A percentile compares a stretch with the other conserved stretches of the same genome.
These are phyloP conservation scores for Andrena camellia DNA, from an alignment of 2,888 invertebrate genomes.

Conservation along the genomic window DNA sequence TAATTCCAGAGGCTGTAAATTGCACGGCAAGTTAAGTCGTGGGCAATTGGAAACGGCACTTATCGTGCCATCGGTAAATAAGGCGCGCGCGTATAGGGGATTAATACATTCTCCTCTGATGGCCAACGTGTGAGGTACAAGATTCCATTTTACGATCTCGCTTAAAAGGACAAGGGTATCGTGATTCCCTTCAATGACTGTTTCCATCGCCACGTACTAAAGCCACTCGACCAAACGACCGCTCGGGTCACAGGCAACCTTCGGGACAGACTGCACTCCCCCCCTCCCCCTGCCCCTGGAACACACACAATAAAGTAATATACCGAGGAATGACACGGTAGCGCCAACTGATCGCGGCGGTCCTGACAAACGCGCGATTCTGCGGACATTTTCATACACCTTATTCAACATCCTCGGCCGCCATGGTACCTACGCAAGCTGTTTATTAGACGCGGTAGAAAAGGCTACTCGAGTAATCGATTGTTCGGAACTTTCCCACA, in stretches of 20 bases:
- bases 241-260: background rate
- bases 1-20: background rate
- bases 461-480: constrained; percentile 20
- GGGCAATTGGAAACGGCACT: constrained; percentile 4
- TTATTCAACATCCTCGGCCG: background rate
- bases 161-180: constrained; percentile 11
- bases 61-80: background rate
- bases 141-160: constrained; percentile 28
- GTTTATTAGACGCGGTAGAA: constrained; percentile 53
- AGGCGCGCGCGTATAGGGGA: background rate
- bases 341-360: background rate
- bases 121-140: constrained; percentile 12
- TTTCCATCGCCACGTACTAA: constrained; percentile 8
- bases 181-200: constrained; percentile 10
- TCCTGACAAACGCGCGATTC: constrained; percentile 29
- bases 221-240: constrained; percentile 5
- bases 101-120: background rate
- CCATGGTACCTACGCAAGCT: constrained; percentile 25
- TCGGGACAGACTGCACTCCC: background rate
- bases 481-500: constrained; percentile 66
- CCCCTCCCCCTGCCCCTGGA: too few relatives aligned
- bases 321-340: background rate
- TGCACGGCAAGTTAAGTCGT: background rate
- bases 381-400: constrained; percentile 33
- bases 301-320: constrained; percentile 41